Evolutionary conservation across 2,113 vertebrate genomes (phyloP).

Genomic region (Dasypus novemcinctus): DNA sequence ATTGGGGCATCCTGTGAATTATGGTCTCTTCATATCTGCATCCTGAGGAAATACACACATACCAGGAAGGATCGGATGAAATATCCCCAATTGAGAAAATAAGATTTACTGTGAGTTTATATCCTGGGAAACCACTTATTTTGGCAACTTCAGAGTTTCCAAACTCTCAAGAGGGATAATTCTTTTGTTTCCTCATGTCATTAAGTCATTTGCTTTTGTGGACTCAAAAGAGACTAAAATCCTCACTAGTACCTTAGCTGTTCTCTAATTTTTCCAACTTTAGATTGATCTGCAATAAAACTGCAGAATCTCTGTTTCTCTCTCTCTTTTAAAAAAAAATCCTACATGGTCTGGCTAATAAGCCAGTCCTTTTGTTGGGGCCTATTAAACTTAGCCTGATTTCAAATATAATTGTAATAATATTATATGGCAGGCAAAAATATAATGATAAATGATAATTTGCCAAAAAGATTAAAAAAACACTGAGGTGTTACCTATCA

Average conservation of each 20-base stretch:
- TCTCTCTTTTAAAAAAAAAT: slow-evolving; percentile 5
- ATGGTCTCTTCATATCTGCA: slow-evolving; percentile 77
- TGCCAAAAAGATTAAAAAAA: slow-evolving; percentile 92
- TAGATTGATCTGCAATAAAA: slow-evolving; percentile 68
- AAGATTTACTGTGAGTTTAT: slow-evolving; percentile 67
- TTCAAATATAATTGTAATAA: slow-evolving; percentile 86
- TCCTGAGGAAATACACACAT: slow-evolving; percentile 20
- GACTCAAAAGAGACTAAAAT: slow-evolving; percentile 68
- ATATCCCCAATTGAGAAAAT: slow-evolving; percentile 64
- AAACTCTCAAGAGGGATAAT: background rate
- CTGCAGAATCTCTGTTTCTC: slow-evolving; percentile 41
- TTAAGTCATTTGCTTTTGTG: slow-evolving; percentile 70
- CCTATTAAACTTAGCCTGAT: slow-evolving; percentile 78
- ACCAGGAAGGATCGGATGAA: slow-evolving; percentile 71
- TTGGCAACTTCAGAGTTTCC: slow-evolving; percentile 66
- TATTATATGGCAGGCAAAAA: slow-evolving; percentile 92
- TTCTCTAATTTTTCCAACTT: slow-evolving; percentile 58
- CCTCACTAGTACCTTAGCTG: slow-evolving; percentile 35
- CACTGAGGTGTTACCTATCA: slow-evolving; percentile 92
- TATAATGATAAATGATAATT: slow-evolving; percentile 93
- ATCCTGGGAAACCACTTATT: slow-evolving; percentile 63
- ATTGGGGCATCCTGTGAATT: slow-evolving; percentile 82
- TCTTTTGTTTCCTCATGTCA: slow-evolving; percentile 66
- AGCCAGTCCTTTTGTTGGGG: slow-evolving; percentile 79
- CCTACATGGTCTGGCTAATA: slow-evolving; percentile 58